Base-by-base conservation (phyloP, 2,797 vertebrate genomes). In the Channallabes apus region DNA sequence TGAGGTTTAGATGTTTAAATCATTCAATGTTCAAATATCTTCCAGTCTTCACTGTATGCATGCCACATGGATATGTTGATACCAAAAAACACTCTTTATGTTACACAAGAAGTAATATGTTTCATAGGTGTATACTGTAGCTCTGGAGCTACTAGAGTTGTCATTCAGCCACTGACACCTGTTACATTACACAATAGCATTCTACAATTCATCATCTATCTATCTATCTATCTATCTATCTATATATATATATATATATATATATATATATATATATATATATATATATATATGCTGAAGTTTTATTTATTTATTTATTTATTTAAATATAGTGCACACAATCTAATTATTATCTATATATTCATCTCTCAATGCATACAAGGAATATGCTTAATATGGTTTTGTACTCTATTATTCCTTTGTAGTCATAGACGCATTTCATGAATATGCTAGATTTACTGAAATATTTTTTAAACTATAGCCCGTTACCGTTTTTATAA, bases 371-470 rank as follows among this genome's bases (percentile, higher is more conserved):
- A 61, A 6, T 38, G 29, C 58, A 46, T 62, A 35, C 58, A 64
- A 24, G 15, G 17, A 51, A 80, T 65, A 29, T 51, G 41, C 15
- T 51, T 82, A 17, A 62, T 65, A 65, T 41, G 12, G 27, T 65
- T 62, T 76, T n/a, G 61, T 76, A 35, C 41, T 64, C 5, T 65
- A 51, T 20, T 65, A 75, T 65, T 54, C n/a, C 18, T 56, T 80
- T 80, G 78, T 67, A 80, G 62, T 51, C 38, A 14, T 51, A 38
- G 54, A 86, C 56, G 73, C 73, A 82, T 68, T 69, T 85, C 76
- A 56, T 80, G 71, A 72, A 71, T 86, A 54, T 85, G 80, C 82
- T 20, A 32, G 29, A 41, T 58, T 67, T 54, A 84, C 11, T n/a
- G 15, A 4, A 35, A 77, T 62, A 27, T 62, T 64, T 15, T 84